A percentile compares a stretch with the other conserved stretches of the same genome.
phyloP scores from a whole-genome alignment of 1,140 invertebrate species.

The Diachasmimorpha longicaudata region DNA sequence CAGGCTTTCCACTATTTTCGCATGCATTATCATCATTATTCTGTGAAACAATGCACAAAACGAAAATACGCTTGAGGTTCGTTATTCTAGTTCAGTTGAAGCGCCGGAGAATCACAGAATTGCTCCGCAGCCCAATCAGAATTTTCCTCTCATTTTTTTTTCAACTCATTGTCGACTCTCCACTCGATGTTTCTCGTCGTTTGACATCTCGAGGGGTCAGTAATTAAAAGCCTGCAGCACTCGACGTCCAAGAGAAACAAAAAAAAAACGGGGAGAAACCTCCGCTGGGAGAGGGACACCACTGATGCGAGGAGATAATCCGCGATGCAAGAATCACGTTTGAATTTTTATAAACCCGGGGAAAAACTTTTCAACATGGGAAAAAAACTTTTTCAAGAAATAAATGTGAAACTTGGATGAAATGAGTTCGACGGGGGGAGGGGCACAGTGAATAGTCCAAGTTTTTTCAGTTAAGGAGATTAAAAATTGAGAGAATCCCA shows the following conservation, averaged over 20 bases:
- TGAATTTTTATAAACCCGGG: neutral
- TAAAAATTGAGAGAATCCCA: neutral
- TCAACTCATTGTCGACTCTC: too few species aligned
- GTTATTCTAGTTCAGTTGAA: neutral
- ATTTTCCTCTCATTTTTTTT: too few species aligned
- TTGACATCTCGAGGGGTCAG: neutral
- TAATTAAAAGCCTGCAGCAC: neutral
- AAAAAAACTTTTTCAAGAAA: neutral
- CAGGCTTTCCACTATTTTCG: neutral
- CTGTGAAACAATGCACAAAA: neutral
- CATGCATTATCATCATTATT: neutral
- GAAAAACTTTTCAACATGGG: neutral
- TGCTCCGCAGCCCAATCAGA: neutral
- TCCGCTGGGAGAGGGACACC: too few species aligned
- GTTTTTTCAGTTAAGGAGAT: neutral
- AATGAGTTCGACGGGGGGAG: neutral
- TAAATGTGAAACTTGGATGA: neutral
- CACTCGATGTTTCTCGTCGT: too few species aligned
- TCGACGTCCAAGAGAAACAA: too few species aligned
- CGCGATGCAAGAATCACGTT: neutral
- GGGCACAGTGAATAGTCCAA: neutral
- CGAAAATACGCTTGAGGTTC: neutral
- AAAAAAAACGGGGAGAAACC: too few species aligned
- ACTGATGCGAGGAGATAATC: neutral
- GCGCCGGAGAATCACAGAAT: neutral